A percentile compares a stretch with the other conserved stretches of the same genome.
Conservation (phyloP, 2,888 invertebrate species). For the Adelognathus sp. region DNA sequence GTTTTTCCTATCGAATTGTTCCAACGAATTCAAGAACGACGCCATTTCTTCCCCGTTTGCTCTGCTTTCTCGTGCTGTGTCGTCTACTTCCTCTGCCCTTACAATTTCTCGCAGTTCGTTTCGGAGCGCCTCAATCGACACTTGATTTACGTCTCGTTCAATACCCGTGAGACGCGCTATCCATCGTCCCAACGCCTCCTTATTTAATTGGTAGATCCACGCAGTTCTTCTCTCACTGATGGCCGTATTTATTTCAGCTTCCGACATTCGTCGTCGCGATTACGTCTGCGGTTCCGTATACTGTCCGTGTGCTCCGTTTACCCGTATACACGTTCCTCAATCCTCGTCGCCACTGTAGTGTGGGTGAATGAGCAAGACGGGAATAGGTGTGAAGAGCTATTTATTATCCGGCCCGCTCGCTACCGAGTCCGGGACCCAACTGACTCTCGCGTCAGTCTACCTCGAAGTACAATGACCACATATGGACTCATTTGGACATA, state of each 20-base stretch:
- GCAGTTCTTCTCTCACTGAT: slow-evolving; percentile 2
- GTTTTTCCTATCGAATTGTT: slow-evolving; percentile 29
- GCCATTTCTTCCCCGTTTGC: background rate
- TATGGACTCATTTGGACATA: too few species aligned
- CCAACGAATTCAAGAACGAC: slow-evolving; percentile 28
- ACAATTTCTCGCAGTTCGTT: background rate
- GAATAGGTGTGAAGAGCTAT: background rate
- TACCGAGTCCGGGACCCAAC: background rate
- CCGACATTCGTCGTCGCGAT: background rate
- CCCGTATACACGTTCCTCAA: background rate
- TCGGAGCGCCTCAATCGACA: slow-evolving; percentile 2
- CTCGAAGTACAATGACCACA: too few species aligned
- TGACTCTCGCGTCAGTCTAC: too few species aligned
- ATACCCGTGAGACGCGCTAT: slow-evolving; percentile 6
- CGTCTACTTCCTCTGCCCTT: background rate
- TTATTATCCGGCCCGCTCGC: background rate
- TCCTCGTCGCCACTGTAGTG: slow-evolving; percentile 27
- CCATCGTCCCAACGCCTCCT: slow-evolving; percentile 1
- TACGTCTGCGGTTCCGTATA: too few species aligned
- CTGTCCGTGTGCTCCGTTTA: slow-evolving; percentile 5
- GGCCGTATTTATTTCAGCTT: background rate
- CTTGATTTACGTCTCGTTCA: background rate
- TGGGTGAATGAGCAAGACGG: background rate
- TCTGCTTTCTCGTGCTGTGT: background rate
- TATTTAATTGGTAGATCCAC: slow-evolving; percentile 23